Percentiles rank a stretch among this genome's conserved stretches.
Conservation (phyloP, 2,113 vertebrate genomes). For the Atrichornis clamosus region DNA sequence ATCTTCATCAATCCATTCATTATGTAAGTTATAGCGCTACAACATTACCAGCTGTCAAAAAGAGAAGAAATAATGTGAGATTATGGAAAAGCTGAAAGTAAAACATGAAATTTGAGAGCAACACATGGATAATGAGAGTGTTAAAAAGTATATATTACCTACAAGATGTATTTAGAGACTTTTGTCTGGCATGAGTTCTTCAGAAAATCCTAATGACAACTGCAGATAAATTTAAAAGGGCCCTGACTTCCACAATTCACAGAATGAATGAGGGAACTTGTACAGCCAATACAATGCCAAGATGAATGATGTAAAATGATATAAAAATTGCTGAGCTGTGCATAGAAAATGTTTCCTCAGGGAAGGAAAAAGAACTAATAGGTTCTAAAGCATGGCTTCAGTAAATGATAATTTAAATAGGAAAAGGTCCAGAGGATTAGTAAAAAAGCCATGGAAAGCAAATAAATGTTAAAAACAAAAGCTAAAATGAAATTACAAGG, state of each 20-base stretch:
- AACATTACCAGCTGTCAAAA: background rate
- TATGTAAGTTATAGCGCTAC: background rate
- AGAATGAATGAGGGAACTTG: background rate
- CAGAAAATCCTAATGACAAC: slow-evolving; percentile 18
- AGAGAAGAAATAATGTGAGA: slow-evolving; percentile 8
- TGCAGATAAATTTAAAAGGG: background rate
- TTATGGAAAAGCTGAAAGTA: background rate
- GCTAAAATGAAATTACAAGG: background rate
- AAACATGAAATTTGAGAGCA: slow-evolving; percentile 4
- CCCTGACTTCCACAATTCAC: background rate
- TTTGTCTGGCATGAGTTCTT: background rate
- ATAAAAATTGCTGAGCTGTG: slow-evolving; percentile 16
- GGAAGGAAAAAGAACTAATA: background rate
- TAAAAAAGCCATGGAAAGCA: slow-evolving; percentile 1
- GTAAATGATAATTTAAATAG: slow-evolving; percentile 3
- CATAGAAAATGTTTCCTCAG: background rate
- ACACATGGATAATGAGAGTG: background rate
- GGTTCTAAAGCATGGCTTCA: background rate
- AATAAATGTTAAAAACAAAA: background rate
- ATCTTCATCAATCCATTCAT: background rate
- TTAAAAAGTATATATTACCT: background rate
- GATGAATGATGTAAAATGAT: slow-evolving; percentile 14
- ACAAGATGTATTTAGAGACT: background rate
- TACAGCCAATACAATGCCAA: slow-evolving; percentile 1
- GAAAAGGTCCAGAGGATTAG: slow-evolving; percentile 4